Percentiles rank a stretch among this genome's conserved stretches.
Evolutionary conservation across 1,140 invertebrate genomes (phyloP).

Genomic region (Drosophila varians): DNA sequence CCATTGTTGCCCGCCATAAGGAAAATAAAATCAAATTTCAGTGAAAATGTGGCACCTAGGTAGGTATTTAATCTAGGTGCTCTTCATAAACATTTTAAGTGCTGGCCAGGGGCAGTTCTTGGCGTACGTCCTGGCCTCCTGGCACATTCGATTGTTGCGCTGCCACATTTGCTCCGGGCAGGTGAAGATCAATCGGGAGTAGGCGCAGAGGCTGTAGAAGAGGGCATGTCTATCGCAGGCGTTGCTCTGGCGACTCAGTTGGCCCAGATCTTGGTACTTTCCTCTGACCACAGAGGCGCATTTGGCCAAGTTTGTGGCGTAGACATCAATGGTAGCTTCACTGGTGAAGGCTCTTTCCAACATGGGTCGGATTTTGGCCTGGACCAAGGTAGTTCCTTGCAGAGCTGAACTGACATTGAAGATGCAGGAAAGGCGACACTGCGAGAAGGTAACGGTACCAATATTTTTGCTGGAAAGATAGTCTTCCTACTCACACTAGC

Average conservation of each 20-base stretch:
- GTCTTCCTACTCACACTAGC: slow-evolving; percentile 45
- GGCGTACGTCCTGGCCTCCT: slow-evolving; percentile 39
- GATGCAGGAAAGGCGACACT: slow-evolving; percentile 67
- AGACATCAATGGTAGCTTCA: slow-evolving; percentile 44
- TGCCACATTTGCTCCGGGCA: slow-evolving; percentile 56
- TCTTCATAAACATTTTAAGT: slow-evolving; percentile 65
- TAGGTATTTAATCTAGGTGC: slow-evolving; percentile 32
- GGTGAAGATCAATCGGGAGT: slow-evolving; percentile 45
- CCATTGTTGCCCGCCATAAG: neutral
- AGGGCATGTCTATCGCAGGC: slow-evolving; percentile 62
- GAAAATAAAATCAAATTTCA: neutral
- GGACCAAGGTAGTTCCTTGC: slow-evolving; percentile 32
- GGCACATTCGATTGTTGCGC: slow-evolving; percentile 52
- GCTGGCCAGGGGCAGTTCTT: slow-evolving; percentile 60
- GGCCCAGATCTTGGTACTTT: slow-evolving; percentile 42
- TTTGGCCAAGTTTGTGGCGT: slow-evolving; percentile 48
- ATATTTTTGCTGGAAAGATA: neutral
- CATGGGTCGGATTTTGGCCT: slow-evolving; percentile 47
- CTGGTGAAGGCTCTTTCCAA: slow-evolving; percentile 50
- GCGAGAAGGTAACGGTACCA: neutral
- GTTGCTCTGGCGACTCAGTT: slow-evolving; percentile 56
- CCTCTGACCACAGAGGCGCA: slow-evolving; percentile 38
- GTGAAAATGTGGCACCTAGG: neutral
- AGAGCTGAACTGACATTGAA: slow-evolving; percentile 53
- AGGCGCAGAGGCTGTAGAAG: slow-evolving; percentile 67